Percentiles rank a stretch among this genome's conserved stretches.
These are phyloP conservation scores for Clarias pachynema DNA, from an alignment of 2,797 vertebrate species.

Conservation along the genomic window DNA sequence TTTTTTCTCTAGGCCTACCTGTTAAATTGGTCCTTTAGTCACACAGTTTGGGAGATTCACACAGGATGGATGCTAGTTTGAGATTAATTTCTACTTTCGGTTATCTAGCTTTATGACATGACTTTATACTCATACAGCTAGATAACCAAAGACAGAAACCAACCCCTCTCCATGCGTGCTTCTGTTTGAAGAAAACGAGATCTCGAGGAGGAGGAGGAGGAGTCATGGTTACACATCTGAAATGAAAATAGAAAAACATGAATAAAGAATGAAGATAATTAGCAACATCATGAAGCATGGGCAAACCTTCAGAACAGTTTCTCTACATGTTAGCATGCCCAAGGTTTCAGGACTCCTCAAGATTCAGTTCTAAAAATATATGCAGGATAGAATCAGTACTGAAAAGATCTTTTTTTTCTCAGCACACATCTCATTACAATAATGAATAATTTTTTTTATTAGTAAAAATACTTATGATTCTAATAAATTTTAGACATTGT, in stretches of 20 bases:
- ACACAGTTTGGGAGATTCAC: background rate
- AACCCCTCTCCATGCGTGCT: conserved; percentile 68
- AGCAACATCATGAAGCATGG: background rate
- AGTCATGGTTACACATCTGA: conserved; percentile 1
- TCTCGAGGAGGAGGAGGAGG: background rate
- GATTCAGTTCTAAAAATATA: background rate
- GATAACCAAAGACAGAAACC: conserved; percentile 99
- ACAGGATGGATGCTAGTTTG: conserved; percentile 49
- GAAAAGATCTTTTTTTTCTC: background rate
- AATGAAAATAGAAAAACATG: conserved; percentile 6
- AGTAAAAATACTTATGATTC: background rate
- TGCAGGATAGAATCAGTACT: background rate
- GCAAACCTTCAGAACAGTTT: background rate
- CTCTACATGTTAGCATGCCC: background rate
- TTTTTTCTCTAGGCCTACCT: conserved; percentile 17
- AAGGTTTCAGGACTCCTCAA: background rate
- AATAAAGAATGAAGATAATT: background rate
- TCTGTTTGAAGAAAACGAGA: background rate
- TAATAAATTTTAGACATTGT: background rate
- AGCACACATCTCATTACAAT: background rate
- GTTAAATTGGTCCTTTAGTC: background rate
- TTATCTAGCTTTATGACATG: conserved; percentile 99
- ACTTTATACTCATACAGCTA: conserved; percentile 98
- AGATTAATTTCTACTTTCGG: conserved; percentile 99
- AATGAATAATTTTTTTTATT: too few species aligned